These are phyloP conservation scores for Cyanoramphus novaezelandiae DNA, from an alignment of 2,113 vertebrate species.

Conservation along the genomic window DNA sequence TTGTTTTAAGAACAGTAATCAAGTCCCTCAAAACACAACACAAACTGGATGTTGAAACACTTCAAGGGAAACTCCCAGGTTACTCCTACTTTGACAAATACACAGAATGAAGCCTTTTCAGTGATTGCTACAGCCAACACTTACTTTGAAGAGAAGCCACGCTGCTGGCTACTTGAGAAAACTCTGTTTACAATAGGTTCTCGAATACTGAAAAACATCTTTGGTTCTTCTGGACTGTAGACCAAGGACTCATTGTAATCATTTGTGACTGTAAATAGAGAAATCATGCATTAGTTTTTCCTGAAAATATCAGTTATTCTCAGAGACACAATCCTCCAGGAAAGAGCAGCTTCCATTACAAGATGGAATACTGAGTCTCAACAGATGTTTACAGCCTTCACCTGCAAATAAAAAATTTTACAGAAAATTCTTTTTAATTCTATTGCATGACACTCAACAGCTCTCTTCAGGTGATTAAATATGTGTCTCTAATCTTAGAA, in stretches of 20 bases:
- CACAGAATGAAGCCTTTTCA: background rate
- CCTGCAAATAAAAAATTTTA: background rate
- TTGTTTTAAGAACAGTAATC: background rate
- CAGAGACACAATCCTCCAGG: background rate
- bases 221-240: conserved; percentile 89
- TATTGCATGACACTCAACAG: background rate
- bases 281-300: conserved; percentile 14
- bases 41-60: background rate
- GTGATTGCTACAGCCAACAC: conserved; percentile 24
- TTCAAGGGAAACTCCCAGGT: background rate
- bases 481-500: background rate
- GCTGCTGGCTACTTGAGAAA: conserved; percentile 89
- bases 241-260: conserved; percentile 90
- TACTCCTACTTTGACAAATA: background rate
- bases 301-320: background rate
- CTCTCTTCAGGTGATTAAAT: background rate
- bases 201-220: conserved; percentile 92
- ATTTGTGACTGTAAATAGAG: conserved; percentile 82
- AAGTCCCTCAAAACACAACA: background rate
- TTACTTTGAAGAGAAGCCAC: conserved; percentile 93
- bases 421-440: background rate
- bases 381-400: background rate
- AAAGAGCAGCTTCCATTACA: background rate
- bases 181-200: conserved; percentile 96
- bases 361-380: background rate